Evolutionary conservation across 2,113 vertebrate genomes (phyloP), one percentile per base, ranked within the genome.

Genomic region (Malurus melanocephalus): DNA sequence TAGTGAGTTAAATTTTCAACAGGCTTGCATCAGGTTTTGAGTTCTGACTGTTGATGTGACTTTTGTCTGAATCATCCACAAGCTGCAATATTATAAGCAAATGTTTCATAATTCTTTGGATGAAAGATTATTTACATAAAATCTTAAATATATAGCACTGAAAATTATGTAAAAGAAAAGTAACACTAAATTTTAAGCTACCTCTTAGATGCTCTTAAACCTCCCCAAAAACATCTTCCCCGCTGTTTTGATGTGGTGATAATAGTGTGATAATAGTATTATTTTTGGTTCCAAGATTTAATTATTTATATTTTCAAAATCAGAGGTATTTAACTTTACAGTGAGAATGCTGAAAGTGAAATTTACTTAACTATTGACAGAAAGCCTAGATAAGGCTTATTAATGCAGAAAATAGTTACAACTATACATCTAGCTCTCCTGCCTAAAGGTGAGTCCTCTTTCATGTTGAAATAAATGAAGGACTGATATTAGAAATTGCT

Each of bases 211-310:
- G 10, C 38, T 61, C 20, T 73, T 73, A 57, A 72, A 16, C 6
- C 1, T 2, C 45, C 6, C 2, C 14, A 33, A 23, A 43, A 65
- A 17, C 5, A 11, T 66, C 7, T 65, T 89, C 45, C 23, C 14
- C 15, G 4, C 4, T 6, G 0, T 10, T 11, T n/a, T 61, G n/a
- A n/a, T 53, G n/a, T n/a, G n/a, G n/a, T n/a, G n/a, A n/a, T 68
- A 56, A 30, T 72, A 51, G 24, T 52, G 5, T 93, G 15, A 20
- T 42, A 49, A 15, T 57, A 26, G 4, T 43, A 48, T 15, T 55
- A 19, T 35, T 64, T 94, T 78, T 85, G 1, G 8, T 83, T 78
- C 19, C 30, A 85, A 51, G 16, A n/a, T 81, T 46, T 51, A 66
- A 42, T 35, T 67, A 42, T 18, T 84, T 80, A 2, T 0, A 9